Base-by-base conservation (phyloP, 2,113 vertebrate species). In the Zosterops pallidus region DNA sequence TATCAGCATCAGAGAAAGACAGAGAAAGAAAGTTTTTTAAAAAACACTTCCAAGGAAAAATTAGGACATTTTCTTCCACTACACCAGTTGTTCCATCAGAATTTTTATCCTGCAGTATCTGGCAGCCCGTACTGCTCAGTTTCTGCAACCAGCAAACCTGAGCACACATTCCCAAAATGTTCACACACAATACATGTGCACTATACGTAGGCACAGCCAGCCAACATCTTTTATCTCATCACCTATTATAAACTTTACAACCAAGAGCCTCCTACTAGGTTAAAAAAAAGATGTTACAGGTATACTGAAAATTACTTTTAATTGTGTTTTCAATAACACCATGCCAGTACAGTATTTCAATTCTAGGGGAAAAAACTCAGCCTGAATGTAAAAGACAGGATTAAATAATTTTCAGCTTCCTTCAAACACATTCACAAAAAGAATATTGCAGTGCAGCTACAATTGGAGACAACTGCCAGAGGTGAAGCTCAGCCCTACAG, bases 81-180 rank as follows among this genome's bases (percentile, higher is more conserved):
- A 22, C 20, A 41, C 28, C 35, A 83, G 26, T 39, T 65, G 6
- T n/a, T 70, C 28, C 64, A 46, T 39, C 35, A 42, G 28, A 70
- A 52, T 55, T 78, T 77, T 82, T 56, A 17, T 31, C 70, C 35
- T 41, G 47, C 25, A 65, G 13, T 14, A 60, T 31, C 41, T 35
- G n/a, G 11, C 65, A 86, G 33, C 26, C 35, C 5, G 3, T 1
- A 52, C 12, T 74, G 26, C 37, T 20, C 18, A 47, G 23, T 28
- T 11, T 92, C 28, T 6, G 6, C 28, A 53, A 8, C 2, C 4
- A 35, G 50, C 50, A 28, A 52, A n/a, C 19, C n/a, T n/a, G 50
- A 79, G 42, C 52, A 46, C 3, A 2, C 28, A 33, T 29, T 44
- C 21, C 50, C 37, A 47, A 10, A 2, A 23, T 0, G 0, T 44